A percentile compares a stretch with the other conserved stretches of the same genome.
Evolutionary conservation across 2,113 vertebrate genomes (phyloP).

Genomic region (Etheostoma cragini): DNA sequence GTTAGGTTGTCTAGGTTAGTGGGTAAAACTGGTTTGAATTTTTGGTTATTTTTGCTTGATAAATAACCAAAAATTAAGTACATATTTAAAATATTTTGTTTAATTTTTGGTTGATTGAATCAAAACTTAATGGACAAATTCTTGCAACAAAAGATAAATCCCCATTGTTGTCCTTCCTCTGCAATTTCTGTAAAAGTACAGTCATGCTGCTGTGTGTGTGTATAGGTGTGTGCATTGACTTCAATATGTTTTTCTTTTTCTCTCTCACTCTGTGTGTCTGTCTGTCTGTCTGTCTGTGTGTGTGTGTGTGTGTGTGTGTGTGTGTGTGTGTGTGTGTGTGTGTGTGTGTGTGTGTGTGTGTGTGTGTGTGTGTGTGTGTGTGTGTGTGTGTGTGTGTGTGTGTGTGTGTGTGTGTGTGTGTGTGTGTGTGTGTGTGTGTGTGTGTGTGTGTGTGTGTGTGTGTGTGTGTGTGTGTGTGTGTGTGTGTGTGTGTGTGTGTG

Average conservation of each 20-base stretch:
- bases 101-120: neutral
- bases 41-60: neutral
- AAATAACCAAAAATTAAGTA: neutral
- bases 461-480: neutral
- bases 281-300: too few relatives aligned
- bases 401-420: too few relatives aligned
- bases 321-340: neutral
- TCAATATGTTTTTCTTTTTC: neutral
- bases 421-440: neutral
- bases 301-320: neutral
- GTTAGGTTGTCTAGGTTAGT: neutral
- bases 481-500: conserved; percentile 38
- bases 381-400: conserved; percentile 32
- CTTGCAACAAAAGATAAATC: neutral
- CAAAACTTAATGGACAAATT: neutral
- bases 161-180: neutral
- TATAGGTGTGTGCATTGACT: neutral
- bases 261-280: too few relatives aligned
- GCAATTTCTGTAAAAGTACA: neutral
- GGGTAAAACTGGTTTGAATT: neutral
- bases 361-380: neutral
- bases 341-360: neutral
- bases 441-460: neutral
- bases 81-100: neutral
- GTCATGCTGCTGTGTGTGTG: neutral